Conservation (phyloP, 35 echinoderm and acorn worm genomes). For the Stichopus chloronotus region DNA sequence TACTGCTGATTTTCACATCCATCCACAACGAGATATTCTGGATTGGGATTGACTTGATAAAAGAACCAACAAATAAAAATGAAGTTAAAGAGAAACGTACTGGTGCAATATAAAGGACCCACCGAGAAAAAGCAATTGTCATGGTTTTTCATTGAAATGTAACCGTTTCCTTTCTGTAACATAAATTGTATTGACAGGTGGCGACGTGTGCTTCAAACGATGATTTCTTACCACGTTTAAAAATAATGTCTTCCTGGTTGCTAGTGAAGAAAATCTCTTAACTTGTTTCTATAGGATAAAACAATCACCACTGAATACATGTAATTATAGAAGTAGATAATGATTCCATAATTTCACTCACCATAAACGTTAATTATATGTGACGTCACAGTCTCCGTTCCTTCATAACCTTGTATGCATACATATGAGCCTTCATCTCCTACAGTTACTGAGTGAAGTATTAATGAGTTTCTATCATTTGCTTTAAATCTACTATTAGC, state of each 20-base stretch:
- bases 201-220: not conserved
- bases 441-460: not conserved
- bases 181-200: not conserved
- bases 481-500: not conserved
- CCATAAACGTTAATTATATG: not conserved
- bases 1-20: slow-evolving; percentile 32
- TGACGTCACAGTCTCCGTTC: not conserved
- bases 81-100: not conserved
- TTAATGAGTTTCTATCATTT: not conserved
- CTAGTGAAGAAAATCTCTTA: too few relatives aligned
- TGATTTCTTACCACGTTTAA: not conserved
- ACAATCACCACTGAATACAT: too few relatives aligned
- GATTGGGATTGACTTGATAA: slow-evolving; percentile 2
- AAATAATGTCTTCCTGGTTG: not conserved
- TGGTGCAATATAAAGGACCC: too few relatives aligned
- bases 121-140: too few relatives aligned
- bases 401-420: not conserved
- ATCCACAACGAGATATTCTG: slow-evolving; percentile 15
- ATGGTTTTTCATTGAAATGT: not conserved
- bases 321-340: too few relatives aligned
- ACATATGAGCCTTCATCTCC: not conserved
- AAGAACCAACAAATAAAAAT: not conserved
- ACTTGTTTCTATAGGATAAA: too few relatives aligned
- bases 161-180: not conserved
- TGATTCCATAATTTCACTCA: not conserved